A percentile compares a stretch with the other conserved stretches of the same genome.
phyloP scores from a whole-genome alignment of 1,140 invertebrate species.

The Pissodes strobi region DNA sequence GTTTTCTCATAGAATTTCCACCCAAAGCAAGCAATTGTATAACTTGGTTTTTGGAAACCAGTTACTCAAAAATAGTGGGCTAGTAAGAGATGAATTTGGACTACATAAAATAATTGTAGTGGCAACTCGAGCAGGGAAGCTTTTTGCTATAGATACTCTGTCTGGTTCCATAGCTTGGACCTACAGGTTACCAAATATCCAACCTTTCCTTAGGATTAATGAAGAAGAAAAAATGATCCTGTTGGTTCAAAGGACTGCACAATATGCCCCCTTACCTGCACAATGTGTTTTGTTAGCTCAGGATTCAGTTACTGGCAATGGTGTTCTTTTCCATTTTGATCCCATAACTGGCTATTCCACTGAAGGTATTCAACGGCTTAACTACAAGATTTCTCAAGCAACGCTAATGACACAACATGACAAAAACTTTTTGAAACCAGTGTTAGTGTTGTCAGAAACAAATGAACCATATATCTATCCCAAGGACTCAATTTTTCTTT shows the following conservation, averaged over 20 bases:
- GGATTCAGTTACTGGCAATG: conserved; percentile 66
- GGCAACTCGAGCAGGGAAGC: conserved; percentile 83
- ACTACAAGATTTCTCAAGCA: conserved; percentile 76
- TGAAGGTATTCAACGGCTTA: conserved; percentile 63
- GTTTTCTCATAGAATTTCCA: conserved; percentile 74
- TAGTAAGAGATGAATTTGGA: conserved; percentile 91
- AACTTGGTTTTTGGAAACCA: conserved; percentile 55
- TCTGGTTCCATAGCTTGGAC: conserved; percentile 83
- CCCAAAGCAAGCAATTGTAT: conserved; percentile 78
- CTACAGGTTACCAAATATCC: conserved; percentile 65
- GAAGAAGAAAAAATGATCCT: conserved; percentile 65
- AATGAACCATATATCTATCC: conserved; percentile 74
- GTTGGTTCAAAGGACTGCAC: conserved; percentile 79
- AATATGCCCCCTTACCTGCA: conserved; percentile 82
- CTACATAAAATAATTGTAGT: conserved; percentile 90
- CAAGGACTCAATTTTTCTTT: conserved; percentile 58
- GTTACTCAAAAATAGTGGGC: conserved; percentile 59
- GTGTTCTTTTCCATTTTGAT: conserved; percentile 80
- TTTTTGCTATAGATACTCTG: conserved; percentile 86
- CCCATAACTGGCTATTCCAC: conserved; percentile 78
- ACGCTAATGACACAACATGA: conserved; percentile 72
- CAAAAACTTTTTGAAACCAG: conserved; percentile 73
- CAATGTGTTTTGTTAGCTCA: conserved; percentile 55
- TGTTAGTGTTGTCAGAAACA: conserved; percentile 77
- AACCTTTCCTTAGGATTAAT: conserved; percentile 53